Conservation (phyloP, 2,797 vertebrate species). For the Enteromius afrohamiltoni region DNA sequence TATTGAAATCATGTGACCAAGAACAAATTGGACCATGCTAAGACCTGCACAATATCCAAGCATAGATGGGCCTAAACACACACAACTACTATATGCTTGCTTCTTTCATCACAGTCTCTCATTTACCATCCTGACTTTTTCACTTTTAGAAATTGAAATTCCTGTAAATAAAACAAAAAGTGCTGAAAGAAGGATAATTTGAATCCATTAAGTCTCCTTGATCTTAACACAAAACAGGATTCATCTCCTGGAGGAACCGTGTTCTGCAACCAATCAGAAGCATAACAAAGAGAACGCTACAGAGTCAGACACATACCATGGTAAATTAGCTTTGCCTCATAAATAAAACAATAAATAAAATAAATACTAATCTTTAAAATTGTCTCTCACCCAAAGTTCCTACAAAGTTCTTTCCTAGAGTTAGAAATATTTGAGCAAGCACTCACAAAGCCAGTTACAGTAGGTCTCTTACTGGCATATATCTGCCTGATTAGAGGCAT, state of each 20-base stretch:
- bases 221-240: slow-evolving; percentile 58
- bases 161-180: slow-evolving; percentile 33
- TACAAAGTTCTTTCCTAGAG: neutral
- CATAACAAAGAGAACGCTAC: slow-evolving; percentile 52
- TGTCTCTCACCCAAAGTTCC: slow-evolving; percentile 1
- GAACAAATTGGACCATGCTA: neutral
- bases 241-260: slow-evolving; percentile 35
- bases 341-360: slow-evolving; percentile 20
- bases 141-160: slow-evolving; percentile 38
- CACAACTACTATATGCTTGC: neutral
- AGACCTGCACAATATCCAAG: neutral
- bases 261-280: slow-evolving; percentile 54
- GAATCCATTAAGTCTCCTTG: slow-evolving; percentile 51
- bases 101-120: neutral
- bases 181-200: slow-evolving; percentile 50
- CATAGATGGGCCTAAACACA: neutral
- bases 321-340: slow-evolving; percentile 51
- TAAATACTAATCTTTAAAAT: neutral
- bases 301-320: slow-evolving; percentile 49
- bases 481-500: slow-evolving; percentile 13
- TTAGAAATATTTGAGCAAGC: neutral
- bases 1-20: slow-evolving; percentile 52
- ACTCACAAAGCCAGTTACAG: neutral
- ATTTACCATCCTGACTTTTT: neutral
- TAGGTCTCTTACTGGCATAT: neutral